phyloP scores from a whole-genome alignment of 2,888 invertebrate genomes.

The Phalangium opilio region DNA sequence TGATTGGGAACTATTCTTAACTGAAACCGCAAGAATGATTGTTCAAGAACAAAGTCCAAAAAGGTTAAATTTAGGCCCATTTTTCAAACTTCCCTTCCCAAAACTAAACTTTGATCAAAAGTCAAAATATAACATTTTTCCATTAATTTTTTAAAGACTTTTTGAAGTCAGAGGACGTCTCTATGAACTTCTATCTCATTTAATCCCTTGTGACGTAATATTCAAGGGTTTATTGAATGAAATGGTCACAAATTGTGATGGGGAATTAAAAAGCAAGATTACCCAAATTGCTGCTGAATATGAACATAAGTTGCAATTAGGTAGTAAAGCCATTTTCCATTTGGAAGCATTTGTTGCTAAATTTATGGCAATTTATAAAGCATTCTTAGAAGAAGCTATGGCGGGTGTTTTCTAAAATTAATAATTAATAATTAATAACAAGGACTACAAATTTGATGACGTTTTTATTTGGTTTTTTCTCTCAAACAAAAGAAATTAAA shows the following conservation, averaged over 20 bases:
- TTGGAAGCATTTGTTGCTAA: conserved; percentile 92
- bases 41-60: conserved; percentile 71
- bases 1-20: conserved; percentile 82
- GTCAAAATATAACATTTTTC: neutral
- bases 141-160: conserved; percentile 38
- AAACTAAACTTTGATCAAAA: neutral
- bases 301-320: conserved; percentile 80
- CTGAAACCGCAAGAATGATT: conserved; percentile 71
- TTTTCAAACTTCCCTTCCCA: neutral
- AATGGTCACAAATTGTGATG: conserved; percentile 75
- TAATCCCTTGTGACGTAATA: conserved; percentile 81
- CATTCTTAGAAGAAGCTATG: conserved; percentile 59
- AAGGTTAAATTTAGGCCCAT: conserved; percentile 23
- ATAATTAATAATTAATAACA: neutral
- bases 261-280: conserved; percentile 68
- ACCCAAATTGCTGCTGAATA: conserved; percentile 71
- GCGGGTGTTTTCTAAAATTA: conserved; percentile 30
- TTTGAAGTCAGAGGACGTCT: conserved; percentile 68
- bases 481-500: too few relatives aligned
- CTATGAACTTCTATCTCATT: conserved; percentile 84
- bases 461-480: too few relatives aligned
- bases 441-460: too few relatives aligned
- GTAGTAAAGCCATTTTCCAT: conserved; percentile 89
- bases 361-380: conserved; percentile 87
- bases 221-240: conserved; percentile 72